Percentiles rank a stretch among this genome's conserved stretches.
Conservation (phyloP, 2,113 vertebrate species). For the Helogale parvula region DNA sequence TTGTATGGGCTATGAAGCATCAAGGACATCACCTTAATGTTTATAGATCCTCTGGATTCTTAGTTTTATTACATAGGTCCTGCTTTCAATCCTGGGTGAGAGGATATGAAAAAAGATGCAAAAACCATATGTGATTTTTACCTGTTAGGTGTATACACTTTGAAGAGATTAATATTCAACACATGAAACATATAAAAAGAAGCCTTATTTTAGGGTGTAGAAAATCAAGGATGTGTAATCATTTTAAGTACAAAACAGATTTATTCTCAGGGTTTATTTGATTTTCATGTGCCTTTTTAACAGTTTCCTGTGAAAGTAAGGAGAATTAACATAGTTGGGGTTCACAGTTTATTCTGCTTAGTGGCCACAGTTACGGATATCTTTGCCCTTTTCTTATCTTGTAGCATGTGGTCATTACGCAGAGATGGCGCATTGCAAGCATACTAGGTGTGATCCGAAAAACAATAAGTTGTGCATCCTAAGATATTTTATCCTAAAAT, state of each 20-base stretch:
- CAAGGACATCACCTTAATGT: slow-evolving; percentile 10
- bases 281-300: slow-evolving; percentile 12
- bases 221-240: background rate
- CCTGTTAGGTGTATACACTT: background rate
- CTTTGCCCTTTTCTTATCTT: slow-evolving; percentile 18
- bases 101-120: background rate
- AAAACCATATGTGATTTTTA: background rate
- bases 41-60: slow-evolving; percentile 1
- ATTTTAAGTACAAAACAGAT: background rate
- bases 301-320: background rate
- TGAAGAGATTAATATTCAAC: background rate
- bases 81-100: background rate
- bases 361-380: slow-evolving; percentile 46
- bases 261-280: background rate
- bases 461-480: background rate
- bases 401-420: background rate
- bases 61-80: background rate
- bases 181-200: background rate
- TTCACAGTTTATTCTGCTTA: slow-evolving; percentile 74
- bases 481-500: slow-evolving; percentile 12
- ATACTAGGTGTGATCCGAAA: background rate
- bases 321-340: slow-evolving; percentile 58
- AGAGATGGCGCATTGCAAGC: background rate
- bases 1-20: background rate
- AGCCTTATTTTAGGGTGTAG: background rate